Base-by-base conservation (phyloP, 2,113 vertebrate species). In the Empidonax alnorum region DNA sequence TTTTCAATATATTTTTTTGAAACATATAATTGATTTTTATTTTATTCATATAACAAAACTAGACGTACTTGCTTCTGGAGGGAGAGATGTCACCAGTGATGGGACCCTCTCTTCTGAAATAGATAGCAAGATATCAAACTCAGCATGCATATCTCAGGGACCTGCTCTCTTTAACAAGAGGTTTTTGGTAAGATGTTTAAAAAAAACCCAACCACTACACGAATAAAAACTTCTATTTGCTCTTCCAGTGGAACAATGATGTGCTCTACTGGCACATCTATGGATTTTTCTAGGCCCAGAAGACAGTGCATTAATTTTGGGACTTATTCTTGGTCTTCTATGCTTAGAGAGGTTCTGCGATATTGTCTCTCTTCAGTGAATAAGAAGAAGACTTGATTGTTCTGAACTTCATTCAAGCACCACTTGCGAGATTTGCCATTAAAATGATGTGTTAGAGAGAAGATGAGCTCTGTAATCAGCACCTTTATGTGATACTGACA, bases 161-260 rank as follows among this genome's bases (percentile, higher is more conserved):
- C 12, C 12, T 22, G 2, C 4, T 83, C 0, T 0, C 33, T 80
- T 44, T 46, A 69, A 14, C 11, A 62, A 66, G 65, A 23, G 14
- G 21, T 22, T 78, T 72, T 46, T 3, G 2, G 6, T 7, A 44
- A 78, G 46, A 31, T 42, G 4, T 23, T 61, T 27, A 79, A 55
- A 67, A 77, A 31, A 7, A 42, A 9, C 17, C 7, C 30, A 81
- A 39, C 2, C 3, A 23, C 61, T 42, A 67, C 16, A 27, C 1
- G 3, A 62, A 46, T 2, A 37, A 35, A 14, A 50, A 12, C 17
- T 47, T 61, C 25, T 53, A 10, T 81, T 74, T 87, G 2, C 44
- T 15, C 4, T 81, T 28, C 22, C 31, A 68, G 27, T 13, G 75
- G 21, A 63, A 17, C 7, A 50, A 55, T 22, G 24, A 31, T 47